Evolutionary conservation across 23 tunicate species (phyloP).

Genomic region (Styela plicata): DNA sequence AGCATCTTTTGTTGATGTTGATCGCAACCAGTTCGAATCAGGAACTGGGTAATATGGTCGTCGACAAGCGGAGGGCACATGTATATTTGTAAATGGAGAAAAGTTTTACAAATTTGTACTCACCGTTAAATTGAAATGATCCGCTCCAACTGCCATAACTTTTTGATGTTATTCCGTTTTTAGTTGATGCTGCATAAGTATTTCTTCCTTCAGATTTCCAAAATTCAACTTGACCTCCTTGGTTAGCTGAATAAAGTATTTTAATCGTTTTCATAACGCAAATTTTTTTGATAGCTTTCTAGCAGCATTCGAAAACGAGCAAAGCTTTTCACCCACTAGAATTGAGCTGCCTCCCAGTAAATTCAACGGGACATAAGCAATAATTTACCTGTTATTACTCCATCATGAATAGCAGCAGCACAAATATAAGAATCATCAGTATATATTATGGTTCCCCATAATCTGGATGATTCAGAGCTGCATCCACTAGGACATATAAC

Average conservation of each 20-base stretch:
- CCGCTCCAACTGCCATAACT: slow-evolving; percentile 31
- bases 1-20: no score
- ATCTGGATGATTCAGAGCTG: slow-evolving; percentile 18
- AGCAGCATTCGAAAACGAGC: no score
- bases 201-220: slow-evolving; percentile 30
- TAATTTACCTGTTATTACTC: slow-evolving; percentile 40
- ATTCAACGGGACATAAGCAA: not conserved
- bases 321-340: no score
- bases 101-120: no score
- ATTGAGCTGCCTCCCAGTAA: no score
- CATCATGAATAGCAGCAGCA: slow-evolving; percentile 82
- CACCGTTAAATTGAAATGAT: slow-evolving; percentile 46
- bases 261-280: no score
- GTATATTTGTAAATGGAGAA: no score
- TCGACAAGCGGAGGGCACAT: no score
- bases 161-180: slow-evolving; percentile 65
- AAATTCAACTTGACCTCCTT: slow-evolving; percentile 62
- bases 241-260: no score
- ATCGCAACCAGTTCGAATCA: no score
- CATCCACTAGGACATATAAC: slow-evolving; percentile 57
- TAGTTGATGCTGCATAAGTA: slow-evolving; percentile 38
- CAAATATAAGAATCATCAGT: slow-evolving; percentile 71
- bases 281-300: no score
- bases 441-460: slow-evolving; percentile 64
- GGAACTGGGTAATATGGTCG: no score